Evolutionary conservation across 2,113 vertebrate species (phyloP), one percentile per base, ranked within the genome.

Genomic region (Calonectris borealis): DNA sequence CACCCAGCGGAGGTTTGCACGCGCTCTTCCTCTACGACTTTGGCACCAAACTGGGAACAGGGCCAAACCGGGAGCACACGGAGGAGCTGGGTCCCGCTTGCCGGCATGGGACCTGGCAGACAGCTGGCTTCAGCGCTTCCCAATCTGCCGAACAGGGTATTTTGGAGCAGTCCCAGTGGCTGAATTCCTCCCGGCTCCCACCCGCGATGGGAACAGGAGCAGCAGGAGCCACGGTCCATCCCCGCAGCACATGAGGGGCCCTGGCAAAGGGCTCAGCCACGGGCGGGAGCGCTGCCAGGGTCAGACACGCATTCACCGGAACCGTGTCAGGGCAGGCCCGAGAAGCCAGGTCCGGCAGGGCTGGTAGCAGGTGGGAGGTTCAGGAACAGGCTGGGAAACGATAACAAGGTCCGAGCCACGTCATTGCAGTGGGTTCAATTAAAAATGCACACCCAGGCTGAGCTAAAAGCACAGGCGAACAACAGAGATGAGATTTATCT

Each of bases 331-430:
- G 65, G 10, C 92, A 82, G 48, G 36, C 20, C 27, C 0, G 0
- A 52, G 83, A 32, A 73, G 62, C 38, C 0, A 0, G 60, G 22
- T 13, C 69, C 0, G 0, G 46, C n/a, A 32, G 34, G 31, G 60
- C 55, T 52, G 51, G 78, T 15, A 51, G 44, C 79, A 42, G 48
- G 71, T 22, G 48, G 24, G 25, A 13, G 17, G 52, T 11, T 83
- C 48, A 20, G 79, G 52, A 88, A 46, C 31, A 15, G 34, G 2
- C 64, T 70, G 42, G 51, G 93, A 65, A 87, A 20, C 0, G 2
- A 24, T 57, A 71, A 15, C 11, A 19, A 42, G 62, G 13, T 72
- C 62, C 8, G 1, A 77, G 64, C 77, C 7, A 3, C 3, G 3
- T 17, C 58, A n/a, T 3, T 83, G 83, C 64, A 27, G 49, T 2